Conservation (phyloP, 2,113 vertebrate genomes). For the Saguinus midas region DNA sequence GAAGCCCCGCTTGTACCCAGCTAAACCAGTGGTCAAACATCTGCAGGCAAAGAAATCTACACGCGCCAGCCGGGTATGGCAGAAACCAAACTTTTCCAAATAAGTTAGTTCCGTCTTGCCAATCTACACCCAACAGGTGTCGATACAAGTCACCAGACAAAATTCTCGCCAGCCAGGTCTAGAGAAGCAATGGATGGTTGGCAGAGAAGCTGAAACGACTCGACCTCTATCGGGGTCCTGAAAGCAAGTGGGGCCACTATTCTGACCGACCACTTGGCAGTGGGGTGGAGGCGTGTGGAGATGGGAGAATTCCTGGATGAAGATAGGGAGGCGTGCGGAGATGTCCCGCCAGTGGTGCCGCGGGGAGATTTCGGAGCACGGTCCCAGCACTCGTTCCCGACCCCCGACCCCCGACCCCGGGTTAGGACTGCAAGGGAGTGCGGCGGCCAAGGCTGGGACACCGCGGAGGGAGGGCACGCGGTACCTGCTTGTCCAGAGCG, state of each 20-base stretch:
- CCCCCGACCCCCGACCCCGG: not conserved
- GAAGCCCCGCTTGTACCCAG: not conserved
- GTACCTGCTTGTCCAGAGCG: conserved; percentile 95
- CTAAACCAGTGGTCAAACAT: not conserved
- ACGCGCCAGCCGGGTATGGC: not conserved
- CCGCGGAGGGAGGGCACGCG: not conserved
- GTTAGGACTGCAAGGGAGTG: not conserved
- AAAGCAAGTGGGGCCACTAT: not conserved
- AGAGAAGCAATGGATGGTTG: not conserved
- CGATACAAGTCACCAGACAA: not conserved
- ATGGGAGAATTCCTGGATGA: not conserved
- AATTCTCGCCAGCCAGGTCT: not conserved
- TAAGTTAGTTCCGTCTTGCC: conserved; percentile 47
- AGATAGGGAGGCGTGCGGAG: too few relatives aligned
- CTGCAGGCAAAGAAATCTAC: not conserved
- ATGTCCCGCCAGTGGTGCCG: not conserved
- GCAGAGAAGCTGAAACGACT: not conserved
- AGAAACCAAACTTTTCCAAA: conserved; percentile 66
- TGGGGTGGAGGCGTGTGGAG: not conserved
- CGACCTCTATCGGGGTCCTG: not conserved
- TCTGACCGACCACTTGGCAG: not conserved
- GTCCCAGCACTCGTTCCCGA: not conserved
- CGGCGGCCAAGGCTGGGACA: not conserved
- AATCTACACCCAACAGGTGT: conserved; percentile 71
- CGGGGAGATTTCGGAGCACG: not conserved